phyloP scores from a whole-genome alignment of 1,140 invertebrate genomes.

The Panonychus citri region DNA sequence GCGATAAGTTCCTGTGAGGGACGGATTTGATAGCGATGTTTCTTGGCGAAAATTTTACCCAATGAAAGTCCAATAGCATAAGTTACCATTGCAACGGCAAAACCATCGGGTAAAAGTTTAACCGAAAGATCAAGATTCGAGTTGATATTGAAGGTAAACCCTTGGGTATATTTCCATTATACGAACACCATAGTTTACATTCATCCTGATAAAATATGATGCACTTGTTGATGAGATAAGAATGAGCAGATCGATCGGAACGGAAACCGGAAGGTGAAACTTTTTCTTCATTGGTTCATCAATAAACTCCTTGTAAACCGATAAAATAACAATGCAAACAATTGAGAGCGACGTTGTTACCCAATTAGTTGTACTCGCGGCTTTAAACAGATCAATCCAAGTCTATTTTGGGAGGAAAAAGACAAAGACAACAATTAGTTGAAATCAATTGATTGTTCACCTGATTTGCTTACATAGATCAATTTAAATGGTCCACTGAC shows the following conservation, averaged over 20 bases:
- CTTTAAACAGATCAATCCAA: slow-evolving; percentile 13
- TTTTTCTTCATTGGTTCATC: slow-evolving; percentile 10
- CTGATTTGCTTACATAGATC: slow-evolving; percentile 1
- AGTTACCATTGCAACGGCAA: slow-evolving; percentile 40
- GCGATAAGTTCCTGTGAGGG: slow-evolving; percentile 55
- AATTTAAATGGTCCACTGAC: slow-evolving; percentile 6
- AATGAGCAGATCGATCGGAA: slow-evolving; percentile 15
- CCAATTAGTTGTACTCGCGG: slow-evolving; percentile 17
- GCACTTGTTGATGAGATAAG: background rate
- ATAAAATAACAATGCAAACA: slow-evolving; percentile 19
- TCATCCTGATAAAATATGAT: slow-evolving; percentile 2
- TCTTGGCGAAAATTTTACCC: slow-evolving; percentile 68
- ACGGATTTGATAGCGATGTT: slow-evolving; percentile 61
- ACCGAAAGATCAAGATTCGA: slow-evolving; percentile 8
- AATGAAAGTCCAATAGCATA: slow-evolving; percentile 80
- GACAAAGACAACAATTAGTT: background rate
- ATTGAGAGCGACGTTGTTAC: slow-evolving; percentile 19
- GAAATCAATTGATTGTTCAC: background rate
- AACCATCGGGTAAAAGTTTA: slow-evolving; percentile 25
- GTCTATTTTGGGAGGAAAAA: background rate
- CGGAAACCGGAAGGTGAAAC: slow-evolving; percentile 6
- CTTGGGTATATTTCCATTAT: slow-evolving; percentile 4
- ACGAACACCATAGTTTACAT: slow-evolving; percentile 1
- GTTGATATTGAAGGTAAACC: slow-evolving; percentile 27
- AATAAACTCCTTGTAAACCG: slow-evolving; percentile 20